These are phyloP conservation scores for Pelecanoides urinatrix DNA, from an alignment of 2,113 vertebrate species.

Conservation along the genomic window DNA sequence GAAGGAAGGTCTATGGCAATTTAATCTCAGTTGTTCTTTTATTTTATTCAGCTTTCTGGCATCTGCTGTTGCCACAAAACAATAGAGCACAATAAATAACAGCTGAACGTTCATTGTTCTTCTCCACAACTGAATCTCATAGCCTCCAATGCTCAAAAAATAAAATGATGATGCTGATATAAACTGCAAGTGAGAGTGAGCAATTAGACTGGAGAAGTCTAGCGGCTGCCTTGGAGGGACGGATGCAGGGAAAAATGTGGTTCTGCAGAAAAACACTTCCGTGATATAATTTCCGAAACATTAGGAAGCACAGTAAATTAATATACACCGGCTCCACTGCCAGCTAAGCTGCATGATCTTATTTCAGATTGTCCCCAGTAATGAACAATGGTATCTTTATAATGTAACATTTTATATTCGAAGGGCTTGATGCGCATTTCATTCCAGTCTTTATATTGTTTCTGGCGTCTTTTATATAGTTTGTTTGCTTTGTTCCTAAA, in stretches of 20 bases:
- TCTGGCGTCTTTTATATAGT: conserved; percentile 32
- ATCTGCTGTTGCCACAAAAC: conserved; percentile 69
- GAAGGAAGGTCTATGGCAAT: conserved; percentile 57
- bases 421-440: neutral
- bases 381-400: conserved; percentile 30
- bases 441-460: neutral
- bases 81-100: conserved; percentile 65
- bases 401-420: neutral
- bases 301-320: conserved; percentile 50
- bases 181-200: conserved; percentile 58
- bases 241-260: conserved; percentile 48
- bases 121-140: neutral
- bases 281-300: conserved; percentile 54
- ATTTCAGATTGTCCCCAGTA: conserved; percentile 14
- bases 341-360: conserved; percentile 16
- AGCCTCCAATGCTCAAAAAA: conserved; percentile 39
- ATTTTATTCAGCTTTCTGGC: conserved; percentile 62
- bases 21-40: conserved; percentile 56
- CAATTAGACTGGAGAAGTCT: conserved; percentile 56
- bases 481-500: conserved; percentile 61
- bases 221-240: conserved; percentile 59
- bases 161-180: conserved; percentile 60
- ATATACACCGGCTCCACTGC: neutral
- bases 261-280: conserved; percentile 50
- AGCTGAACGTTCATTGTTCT: conserved; percentile 68